A percentile compares a stretch with the other conserved stretches of the same genome.
phyloP scores from a whole-genome alignment of 2,797 vertebrate species.

The Pelodytes ibericus region DNA sequence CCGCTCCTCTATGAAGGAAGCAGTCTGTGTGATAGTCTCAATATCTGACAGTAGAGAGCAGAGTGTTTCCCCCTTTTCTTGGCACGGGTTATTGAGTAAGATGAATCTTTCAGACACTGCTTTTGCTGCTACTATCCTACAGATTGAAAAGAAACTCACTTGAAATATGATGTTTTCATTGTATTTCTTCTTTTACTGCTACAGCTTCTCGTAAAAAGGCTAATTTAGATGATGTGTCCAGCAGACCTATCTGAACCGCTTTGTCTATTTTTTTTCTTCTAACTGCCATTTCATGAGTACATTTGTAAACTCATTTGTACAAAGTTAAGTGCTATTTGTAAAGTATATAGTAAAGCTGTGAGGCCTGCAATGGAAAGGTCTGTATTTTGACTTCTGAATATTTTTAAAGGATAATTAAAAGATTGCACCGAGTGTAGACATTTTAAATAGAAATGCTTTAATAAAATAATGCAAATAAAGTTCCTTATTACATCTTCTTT shows the following conservation, averaged over 20 bases:
- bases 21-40: conserved; percentile 28
- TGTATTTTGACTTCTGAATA: conserved; percentile 6
- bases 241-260: conserved; percentile 37
- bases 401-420: not conserved
- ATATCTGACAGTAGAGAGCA: conserved; percentile 29
- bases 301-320: conserved; percentile 41
- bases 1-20: conserved; percentile 29
- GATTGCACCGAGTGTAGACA: too few species aligned
- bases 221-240: conserved; percentile 53
- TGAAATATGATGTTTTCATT: conserved; percentile 50
- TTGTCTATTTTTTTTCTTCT: conserved; percentile 33
- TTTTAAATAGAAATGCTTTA: too few species aligned
- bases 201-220: conserved; percentile 49
- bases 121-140: conserved; percentile 40
- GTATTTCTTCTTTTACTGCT: conserved; percentile 44
- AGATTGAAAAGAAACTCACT: conserved; percentile 37
- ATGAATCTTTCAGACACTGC: conserved; percentile 43
- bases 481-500: too few species aligned
- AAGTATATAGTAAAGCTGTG: conserved; percentile 19
- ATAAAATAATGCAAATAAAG: too few species aligned
- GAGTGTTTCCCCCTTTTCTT: conserved; percentile 24
- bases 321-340: conserved; percentile 43
- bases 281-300: conserved; percentile 44
- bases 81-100: conserved; percentile 41
- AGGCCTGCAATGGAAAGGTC: conserved; percentile 1